Conservation (phyloP, 1,140 invertebrate genomes). For the Drosophila mauritiana region DNA sequence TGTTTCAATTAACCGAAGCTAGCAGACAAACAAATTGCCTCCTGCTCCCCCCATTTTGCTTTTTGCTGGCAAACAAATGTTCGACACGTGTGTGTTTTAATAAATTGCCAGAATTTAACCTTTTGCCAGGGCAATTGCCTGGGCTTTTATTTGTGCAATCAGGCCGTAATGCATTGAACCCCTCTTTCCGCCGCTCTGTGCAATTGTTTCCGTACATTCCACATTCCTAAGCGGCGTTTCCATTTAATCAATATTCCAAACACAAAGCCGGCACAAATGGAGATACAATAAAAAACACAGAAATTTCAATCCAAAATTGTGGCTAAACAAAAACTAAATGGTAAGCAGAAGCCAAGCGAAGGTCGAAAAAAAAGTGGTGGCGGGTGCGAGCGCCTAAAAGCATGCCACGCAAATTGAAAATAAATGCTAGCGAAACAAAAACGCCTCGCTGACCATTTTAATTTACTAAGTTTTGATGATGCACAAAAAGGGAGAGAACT, state of each 20-base stretch:
- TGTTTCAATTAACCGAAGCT: conserved; percentile 63
- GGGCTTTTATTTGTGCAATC: conserved; percentile 68
- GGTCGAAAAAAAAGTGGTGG: conserved; percentile 1
- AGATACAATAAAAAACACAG: conserved; percentile 8
- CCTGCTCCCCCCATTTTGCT: neutral
- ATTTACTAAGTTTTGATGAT: conserved; percentile 78
- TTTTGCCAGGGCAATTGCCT: conserved; percentile 54
- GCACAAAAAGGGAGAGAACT: conserved; percentile 27
- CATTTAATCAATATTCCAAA: conserved; percentile 79
- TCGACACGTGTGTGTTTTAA: conserved; percentile 65
- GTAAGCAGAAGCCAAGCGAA: conserved; percentile 20
- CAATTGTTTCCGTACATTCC: conserved; percentile 52
- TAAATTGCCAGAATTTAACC: conserved; percentile 50
- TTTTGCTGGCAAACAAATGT: conserved; percentile 36
- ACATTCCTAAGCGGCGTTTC: conserved; percentile 37
- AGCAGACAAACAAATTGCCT: conserved; percentile 57
- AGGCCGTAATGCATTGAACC: conserved; percentile 63
- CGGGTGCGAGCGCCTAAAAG: conserved; percentile 59
- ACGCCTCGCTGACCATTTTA: conserved; percentile 76
- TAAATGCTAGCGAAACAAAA: conserved; percentile 67
- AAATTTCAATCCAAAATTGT: conserved; percentile 56
- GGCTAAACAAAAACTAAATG: conserved; percentile 77
- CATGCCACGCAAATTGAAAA: conserved; percentile 75
- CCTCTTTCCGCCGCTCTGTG: neutral
- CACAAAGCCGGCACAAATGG: conserved; percentile 49